A percentile compares a stretch with the other conserved stretches of the same genome.
Conservation (phyloP, 2,113 vertebrate genomes). For the Syrmaticus mikado region DNA sequence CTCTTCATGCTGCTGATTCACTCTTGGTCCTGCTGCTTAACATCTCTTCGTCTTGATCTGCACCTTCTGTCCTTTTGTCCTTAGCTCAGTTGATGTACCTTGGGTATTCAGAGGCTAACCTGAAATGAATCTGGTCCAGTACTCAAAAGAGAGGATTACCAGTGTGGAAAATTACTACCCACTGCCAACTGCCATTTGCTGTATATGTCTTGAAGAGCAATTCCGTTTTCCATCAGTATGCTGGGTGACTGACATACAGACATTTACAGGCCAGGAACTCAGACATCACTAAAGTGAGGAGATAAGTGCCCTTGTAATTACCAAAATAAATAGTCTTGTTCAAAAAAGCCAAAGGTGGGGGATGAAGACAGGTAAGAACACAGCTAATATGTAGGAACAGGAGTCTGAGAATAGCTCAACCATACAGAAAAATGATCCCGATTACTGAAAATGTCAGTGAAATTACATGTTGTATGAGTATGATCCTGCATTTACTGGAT, state of each 20-base stretch:
- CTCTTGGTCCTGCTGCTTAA: neutral
- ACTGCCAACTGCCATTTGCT: neutral
- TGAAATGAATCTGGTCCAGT: neutral
- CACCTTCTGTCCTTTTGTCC: neutral
- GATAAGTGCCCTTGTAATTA: conserved; percentile 8
- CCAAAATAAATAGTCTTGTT: conserved; percentile 39
- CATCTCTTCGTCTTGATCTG: neutral
- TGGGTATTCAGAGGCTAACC: neutral
- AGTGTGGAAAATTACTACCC: conserved; percentile 1
- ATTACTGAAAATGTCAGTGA: conserved; percentile 27
- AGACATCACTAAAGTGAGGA: neutral
- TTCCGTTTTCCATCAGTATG: conserved; percentile 5
- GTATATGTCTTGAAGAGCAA: neutral
- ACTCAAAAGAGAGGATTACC: conserved; percentile 4
- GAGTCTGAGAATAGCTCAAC: neutral
- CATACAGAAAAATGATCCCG: conserved; percentile 17
- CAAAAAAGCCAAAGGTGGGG: conserved; percentile 22
- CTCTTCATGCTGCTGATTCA: neutral
- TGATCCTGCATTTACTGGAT: neutral
- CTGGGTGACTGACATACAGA: neutral
- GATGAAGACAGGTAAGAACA: conserved; percentile 3
- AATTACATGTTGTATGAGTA: neutral
- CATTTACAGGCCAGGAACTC: neutral
- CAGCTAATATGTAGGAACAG: neutral
- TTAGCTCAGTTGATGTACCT: neutral